These are phyloP conservation scores for Lasioglossum pauxillum DNA, from an alignment of 2,888 invertebrate species.

Conservation along the genomic window DNA sequence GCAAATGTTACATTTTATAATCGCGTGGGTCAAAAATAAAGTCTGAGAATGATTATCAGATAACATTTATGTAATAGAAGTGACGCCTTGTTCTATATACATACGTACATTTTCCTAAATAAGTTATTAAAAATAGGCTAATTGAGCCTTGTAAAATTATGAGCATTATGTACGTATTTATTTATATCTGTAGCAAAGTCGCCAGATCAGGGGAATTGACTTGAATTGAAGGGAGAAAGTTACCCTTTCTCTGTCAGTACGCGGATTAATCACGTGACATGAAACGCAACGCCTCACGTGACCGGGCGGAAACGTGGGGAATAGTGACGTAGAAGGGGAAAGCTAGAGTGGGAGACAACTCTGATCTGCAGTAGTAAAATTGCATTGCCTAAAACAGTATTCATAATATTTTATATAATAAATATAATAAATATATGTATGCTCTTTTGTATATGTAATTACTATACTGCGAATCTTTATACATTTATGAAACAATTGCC, in stretches of 20 bases:
- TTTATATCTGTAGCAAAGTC: background rate
- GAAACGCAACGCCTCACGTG: no score
- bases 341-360: no score
- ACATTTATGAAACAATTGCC: no score
- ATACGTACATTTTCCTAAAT: background rate
- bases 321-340: no score
- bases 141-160: background rate
- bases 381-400: background rate
- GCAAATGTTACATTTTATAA: background rate
- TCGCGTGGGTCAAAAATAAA: background rate
- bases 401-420: background rate
- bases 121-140: background rate
- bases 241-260: no score
- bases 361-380: background rate
- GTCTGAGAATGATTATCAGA: conserved; percentile 12
- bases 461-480: no score
- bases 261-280: no score
- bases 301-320: no score
- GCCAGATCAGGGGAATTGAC: no score
- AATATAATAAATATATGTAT: background rate
- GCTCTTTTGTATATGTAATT: background rate
- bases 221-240: no score
- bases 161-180: background rate
- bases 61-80: background rate
- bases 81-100: background rate